Evolutionary conservation across 2,113 vertebrate species (phyloP).

Genomic region (Falcunculus frontatus): DNA sequence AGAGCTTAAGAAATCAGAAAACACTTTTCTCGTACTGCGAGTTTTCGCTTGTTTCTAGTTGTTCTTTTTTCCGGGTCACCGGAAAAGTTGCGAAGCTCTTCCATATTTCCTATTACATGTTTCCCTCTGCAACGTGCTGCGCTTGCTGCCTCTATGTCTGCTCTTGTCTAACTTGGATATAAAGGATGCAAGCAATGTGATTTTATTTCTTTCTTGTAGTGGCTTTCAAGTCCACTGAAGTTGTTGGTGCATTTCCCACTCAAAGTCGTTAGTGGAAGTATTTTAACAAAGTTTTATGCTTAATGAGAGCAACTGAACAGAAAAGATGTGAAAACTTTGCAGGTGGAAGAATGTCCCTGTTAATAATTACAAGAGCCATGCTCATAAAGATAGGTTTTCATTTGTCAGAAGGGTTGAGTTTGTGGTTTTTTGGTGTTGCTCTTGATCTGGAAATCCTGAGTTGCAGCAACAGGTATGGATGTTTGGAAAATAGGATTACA

Average conservation of each 20-base stretch:
- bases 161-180: neutral
- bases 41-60: neutral
- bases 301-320: neutral
- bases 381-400: neutral
- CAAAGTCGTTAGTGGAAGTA: neutral
- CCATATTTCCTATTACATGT: neutral
- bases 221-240: neutral
- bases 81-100: neutral
- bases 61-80: accelerated
- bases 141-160: neutral
- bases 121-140: accelerated
- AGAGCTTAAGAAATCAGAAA: neutral
- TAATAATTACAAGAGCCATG: neutral
- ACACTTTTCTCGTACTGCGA: neutral
- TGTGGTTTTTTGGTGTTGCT: neutral
- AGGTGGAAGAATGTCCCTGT: neutral
- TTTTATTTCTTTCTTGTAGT: neutral
- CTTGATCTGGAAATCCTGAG: neutral
- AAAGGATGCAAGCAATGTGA: neutral
- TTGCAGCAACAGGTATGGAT: neutral
- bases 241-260: neutral
- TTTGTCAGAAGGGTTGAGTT: neutral
- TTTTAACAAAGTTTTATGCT: neutral
- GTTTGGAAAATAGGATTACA: neutral
- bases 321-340: neutral